phyloP scores from a whole-genome alignment of 2,797 vertebrate species.

The Monodelphis domestica region DNA sequence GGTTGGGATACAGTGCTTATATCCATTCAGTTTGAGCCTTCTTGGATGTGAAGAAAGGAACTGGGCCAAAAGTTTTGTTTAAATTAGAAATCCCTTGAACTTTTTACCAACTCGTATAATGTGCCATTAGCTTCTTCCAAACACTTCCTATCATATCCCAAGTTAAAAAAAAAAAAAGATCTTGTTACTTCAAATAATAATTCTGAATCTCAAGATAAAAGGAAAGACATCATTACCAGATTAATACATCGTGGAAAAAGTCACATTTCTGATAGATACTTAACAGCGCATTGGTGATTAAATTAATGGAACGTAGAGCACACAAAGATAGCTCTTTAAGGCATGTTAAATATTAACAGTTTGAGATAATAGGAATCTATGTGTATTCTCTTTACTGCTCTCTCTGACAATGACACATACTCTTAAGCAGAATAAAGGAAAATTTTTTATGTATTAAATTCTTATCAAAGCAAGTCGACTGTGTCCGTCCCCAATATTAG shows the following conservation, averaged over 20 bases:
- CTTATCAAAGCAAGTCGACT: conserved; percentile 75
- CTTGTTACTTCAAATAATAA: conserved; percentile 38
- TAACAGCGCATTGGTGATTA: conserved; percentile 76
- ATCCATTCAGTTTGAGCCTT: background rate
- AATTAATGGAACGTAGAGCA: conserved; percentile 76
- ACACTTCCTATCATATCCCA: conserved; percentile 1
- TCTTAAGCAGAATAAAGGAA: conserved; percentile 77
- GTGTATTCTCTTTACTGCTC: conserved; percentile 51
- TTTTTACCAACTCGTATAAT: background rate
- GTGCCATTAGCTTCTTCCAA: background rate
- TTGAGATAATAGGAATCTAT: conserved; percentile 65
- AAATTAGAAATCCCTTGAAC: background rate
- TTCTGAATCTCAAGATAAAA: conserved; percentile 61
- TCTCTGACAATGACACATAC: conserved; percentile 73
- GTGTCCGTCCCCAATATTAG: conserved; percentile 64
- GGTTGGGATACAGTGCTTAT: background rate
- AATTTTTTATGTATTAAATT: conserved; percentile 76
- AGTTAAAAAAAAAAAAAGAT: background rate
- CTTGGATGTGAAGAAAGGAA: background rate
- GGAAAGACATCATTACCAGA: conserved; percentile 70
- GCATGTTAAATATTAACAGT: conserved; percentile 76
- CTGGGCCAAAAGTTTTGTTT: background rate
- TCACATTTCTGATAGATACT: conserved; percentile 71
- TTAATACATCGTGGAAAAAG: conserved; percentile 71
- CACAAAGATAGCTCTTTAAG: conserved; percentile 76